Percentiles rank a stretch among this genome's conserved stretches.
These are phyloP conservation scores for Poliocrania exsul DNA, from an alignment of 2,797 vertebrate species.

Conservation along the genomic window DNA sequence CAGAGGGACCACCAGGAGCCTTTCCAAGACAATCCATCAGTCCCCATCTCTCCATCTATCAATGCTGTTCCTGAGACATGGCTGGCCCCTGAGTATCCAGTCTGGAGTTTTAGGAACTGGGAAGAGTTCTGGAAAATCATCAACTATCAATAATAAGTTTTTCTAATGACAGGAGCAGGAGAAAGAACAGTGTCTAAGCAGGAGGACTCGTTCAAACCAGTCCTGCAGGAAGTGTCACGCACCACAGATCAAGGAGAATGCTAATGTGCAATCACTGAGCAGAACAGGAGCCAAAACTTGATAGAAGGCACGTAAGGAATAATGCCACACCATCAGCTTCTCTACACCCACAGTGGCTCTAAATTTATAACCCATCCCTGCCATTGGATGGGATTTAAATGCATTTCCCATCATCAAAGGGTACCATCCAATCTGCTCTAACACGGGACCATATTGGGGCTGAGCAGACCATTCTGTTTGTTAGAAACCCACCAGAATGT, in stretches of 20 bases:
- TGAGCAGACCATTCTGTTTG: conserved; percentile 51
- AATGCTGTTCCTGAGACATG: background rate
- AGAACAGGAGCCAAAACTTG: conserved; percentile 58
- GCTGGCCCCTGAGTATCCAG: background rate
- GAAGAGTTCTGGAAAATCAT: conserved; percentile 34
- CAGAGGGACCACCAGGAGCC: background rate
- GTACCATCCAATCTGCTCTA: conserved; percentile 47
- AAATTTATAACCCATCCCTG: conserved; percentile 19
- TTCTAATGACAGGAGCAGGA: conserved; percentile 26
- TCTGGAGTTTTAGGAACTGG: background rate
- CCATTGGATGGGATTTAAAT: conserved; percentile 34
- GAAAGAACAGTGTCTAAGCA: conserved; percentile 40
- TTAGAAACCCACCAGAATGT: conserved; percentile 56
- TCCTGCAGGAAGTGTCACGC: conserved; percentile 54
- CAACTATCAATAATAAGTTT: conserved; percentile 31
- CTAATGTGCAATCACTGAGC: conserved; percentile 43
- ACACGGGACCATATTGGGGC: conserved; percentile 59
- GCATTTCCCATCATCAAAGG: conserved; percentile 2
- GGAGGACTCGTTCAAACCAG: conserved; percentile 43
- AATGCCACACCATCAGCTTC: conserved; percentile 47
- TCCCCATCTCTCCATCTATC: background rate
- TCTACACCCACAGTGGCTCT: conserved; percentile 41
- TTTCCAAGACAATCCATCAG: background rate
- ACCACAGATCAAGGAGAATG: conserved; percentile 60
- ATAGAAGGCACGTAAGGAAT: conserved; percentile 42